These are phyloP conservation scores for Petrosia ficiformis DNA, from an alignment of 37 sponge, comb jelly and placozoan species.

Conservation along the genomic window DNA sequence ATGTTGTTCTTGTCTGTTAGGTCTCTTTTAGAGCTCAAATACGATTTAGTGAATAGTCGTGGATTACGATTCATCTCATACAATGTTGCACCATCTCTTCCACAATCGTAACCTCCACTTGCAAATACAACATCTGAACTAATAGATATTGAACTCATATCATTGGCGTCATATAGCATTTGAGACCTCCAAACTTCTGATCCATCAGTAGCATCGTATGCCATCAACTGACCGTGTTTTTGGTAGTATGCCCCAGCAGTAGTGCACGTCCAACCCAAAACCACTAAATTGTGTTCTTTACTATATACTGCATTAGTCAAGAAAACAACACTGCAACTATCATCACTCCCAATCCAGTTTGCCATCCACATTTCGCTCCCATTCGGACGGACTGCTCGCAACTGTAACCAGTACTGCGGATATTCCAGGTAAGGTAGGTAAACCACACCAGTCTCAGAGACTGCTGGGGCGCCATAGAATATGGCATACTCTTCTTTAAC, in stretches of 20 bases:
- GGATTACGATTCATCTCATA: no score
- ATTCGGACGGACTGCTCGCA: slow-evolving; percentile 1
- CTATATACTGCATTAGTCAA: slow-evolving; percentile 10
- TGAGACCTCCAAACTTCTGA: slow-evolving; percentile 10
- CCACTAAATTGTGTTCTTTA: not conserved
- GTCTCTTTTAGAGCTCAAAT: not conserved
- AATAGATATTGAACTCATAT: not conserved
- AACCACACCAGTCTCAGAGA: slow-evolving; percentile 7
- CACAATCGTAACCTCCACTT: slow-evolving; percentile 8
- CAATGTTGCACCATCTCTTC: not conserved
- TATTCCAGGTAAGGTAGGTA: slow-evolving; percentile 1
- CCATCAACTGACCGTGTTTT: slow-evolving; percentile 15
- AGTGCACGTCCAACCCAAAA: slow-evolving; percentile 4
- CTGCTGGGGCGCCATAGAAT: slow-evolving; percentile 9
- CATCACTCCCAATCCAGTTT: slow-evolving; percentile 3
- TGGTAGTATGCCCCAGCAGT: slow-evolving; percentile 18
- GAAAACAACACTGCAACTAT: slow-evolving; percentile 14
- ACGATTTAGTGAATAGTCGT: not conserved
- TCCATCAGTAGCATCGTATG: slow-evolving; percentile 8
- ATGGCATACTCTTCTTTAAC: not conserved
- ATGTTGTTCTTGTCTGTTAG: slow-evolving; percentile 9
- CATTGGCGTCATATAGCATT: not conserved
- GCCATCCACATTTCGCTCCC: slow-evolving; percentile 35
- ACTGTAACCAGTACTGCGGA: slow-evolving; percentile 1
- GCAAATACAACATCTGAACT: not conserved